A percentile compares a stretch with the other conserved stretches of the same genome.
Evolutionary conservation across 2,888 invertebrate species (phyloP).

Genomic region (Megamerina dolium): DNA sequence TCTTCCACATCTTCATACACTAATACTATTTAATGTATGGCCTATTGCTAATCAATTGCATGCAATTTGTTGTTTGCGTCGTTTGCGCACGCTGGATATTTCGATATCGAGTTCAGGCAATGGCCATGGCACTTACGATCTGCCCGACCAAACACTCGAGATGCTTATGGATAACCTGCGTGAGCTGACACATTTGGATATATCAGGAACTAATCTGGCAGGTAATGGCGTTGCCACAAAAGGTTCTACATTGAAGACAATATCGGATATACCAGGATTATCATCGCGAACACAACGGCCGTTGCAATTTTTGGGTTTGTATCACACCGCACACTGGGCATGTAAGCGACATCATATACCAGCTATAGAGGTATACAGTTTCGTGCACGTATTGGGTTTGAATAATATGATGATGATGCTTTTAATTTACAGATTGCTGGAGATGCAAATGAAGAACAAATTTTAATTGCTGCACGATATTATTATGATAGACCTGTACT

Average conservation of each 20-base stretch:
- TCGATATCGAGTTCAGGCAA: slow-evolving; percentile 62
- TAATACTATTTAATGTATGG: slow-evolving; percentile 78
- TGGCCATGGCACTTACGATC: slow-evolving; percentile 66
- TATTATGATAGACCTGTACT: slow-evolving; percentile 82
- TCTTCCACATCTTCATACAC: slow-evolving; percentile 62
- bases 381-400: neutral
- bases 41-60: slow-evolving; percentile 54
- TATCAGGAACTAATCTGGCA: slow-evolving; percentile 93
- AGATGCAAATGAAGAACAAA: slow-evolving; percentile 85
- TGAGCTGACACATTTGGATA: slow-evolving; percentile 75
- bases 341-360: slow-evolving; percentile 88
- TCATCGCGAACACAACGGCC: slow-evolving; percentile 68
- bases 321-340: slow-evolving; percentile 83
- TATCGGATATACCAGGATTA: slow-evolving; percentile 79
- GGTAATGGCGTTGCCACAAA: slow-evolving; percentile 70
- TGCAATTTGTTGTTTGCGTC: slow-evolving; percentile 56
- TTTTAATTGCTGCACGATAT: slow-evolving; percentile 73
- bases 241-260: slow-evolving; percentile 37
- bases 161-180: slow-evolving; percentile 69
- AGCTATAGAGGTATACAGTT: slow-evolving; percentile 64
- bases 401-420: neutral
- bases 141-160: slow-evolving; percentile 63
- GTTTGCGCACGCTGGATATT: slow-evolving; percentile 72
- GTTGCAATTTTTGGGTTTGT: slow-evolving; percentile 85
- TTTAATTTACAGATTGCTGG: slow-evolving; percentile 67